Evolutionary conservation across 2,888 invertebrate species (phyloP).

Genomic region (Allolobophora icterica): DNA sequence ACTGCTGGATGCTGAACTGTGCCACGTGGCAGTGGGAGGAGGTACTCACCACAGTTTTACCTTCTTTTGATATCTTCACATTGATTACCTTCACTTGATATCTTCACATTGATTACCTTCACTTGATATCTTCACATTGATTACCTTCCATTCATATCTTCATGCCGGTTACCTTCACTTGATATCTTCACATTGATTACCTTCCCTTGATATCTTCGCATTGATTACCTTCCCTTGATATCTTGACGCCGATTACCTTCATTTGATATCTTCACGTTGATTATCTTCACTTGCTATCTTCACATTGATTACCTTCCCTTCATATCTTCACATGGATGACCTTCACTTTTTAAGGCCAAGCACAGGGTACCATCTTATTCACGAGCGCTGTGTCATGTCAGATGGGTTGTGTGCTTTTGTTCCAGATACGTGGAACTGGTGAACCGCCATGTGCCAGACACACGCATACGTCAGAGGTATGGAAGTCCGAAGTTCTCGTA

Average conservation of each 20-base stretch:
- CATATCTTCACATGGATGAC: background rate
- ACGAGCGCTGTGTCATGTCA: background rate
- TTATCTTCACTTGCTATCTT: too few relatives aligned
- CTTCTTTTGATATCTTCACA: too few relatives aligned
- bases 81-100: too few relatives aligned
- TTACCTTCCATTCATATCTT: too few relatives aligned
- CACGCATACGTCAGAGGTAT: conserved; percentile 32
- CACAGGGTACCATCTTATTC: too few relatives aligned
- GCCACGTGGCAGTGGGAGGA: conserved; percentile 38
- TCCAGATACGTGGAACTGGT: conserved; percentile 6
- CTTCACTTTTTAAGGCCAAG: background rate
- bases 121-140: too few relatives aligned
- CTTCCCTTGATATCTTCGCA: too few relatives aligned
- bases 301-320: background rate
- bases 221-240: background rate
- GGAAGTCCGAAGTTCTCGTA: conserved; percentile 28
- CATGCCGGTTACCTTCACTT: background rate
- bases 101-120: too few relatives aligned
- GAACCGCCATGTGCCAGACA: conserved; percentile 31
- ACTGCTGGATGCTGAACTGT: conserved; percentile 54
- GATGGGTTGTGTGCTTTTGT: background rate
- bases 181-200: background rate
- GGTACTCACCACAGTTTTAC: conserved; percentile 14
- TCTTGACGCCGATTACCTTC: too few relatives aligned
- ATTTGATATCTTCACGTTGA: too few relatives aligned